Percentiles rank a stretch among this genome's conserved stretches.
phyloP scores from a whole-genome alignment of 2,113 vertebrate species.

The Pampusana beccarii region DNA sequence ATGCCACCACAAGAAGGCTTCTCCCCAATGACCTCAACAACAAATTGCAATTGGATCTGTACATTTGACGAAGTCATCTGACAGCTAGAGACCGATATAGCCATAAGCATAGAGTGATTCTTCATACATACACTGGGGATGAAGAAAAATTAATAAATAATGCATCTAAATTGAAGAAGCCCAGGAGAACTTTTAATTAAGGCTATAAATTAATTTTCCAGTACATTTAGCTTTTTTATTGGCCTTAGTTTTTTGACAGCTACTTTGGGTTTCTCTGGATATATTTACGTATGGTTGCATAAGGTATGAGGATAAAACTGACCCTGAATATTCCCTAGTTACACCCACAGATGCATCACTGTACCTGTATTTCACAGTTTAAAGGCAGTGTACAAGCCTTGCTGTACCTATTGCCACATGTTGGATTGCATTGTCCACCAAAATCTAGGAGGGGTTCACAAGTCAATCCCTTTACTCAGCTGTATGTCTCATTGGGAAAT shows the following conservation, averaged over 20 bases:
- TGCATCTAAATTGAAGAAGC: not conserved
- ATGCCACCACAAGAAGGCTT: not conserved
- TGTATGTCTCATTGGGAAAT: not conserved
- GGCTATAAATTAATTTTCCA: not conserved
- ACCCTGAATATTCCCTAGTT: not conserved
- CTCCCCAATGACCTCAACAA: not conserved
- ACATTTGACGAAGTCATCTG: not conserved
- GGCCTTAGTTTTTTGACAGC: not conserved
- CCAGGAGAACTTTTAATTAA: not conserved
- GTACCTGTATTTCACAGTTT: not conserved
- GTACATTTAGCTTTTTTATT: not conserved
- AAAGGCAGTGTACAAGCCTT: not conserved
- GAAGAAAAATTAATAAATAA: not conserved
- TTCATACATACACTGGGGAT: not conserved
- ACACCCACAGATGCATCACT: not conserved
- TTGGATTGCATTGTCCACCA: not conserved
- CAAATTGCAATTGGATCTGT: not conserved
- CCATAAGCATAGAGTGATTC: not conserved
- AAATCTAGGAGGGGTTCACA: not conserved
- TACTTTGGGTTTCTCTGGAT: not conserved
- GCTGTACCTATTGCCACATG: not conserved
- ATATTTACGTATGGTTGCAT: not conserved
- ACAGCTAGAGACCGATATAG: not conserved
- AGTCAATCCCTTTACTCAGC: not conserved
- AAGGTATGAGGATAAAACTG: not conserved